Evolutionary conservation across 2,113 vertebrate genomes (phyloP).

Genomic region (Alaudala cheleensis): DNA sequence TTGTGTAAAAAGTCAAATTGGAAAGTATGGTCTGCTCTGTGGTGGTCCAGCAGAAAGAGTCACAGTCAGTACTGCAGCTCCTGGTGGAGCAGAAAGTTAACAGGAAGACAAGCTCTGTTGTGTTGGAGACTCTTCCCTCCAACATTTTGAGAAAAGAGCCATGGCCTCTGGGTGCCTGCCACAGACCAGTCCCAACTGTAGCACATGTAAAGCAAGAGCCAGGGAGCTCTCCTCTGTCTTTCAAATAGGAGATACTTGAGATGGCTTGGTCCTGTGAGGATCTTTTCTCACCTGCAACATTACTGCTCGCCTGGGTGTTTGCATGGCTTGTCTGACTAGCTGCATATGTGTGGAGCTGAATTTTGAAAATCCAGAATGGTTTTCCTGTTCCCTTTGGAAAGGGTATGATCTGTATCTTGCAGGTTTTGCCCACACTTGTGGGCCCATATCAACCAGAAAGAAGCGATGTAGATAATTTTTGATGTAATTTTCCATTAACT

Average conservation of each 20-base stretch:
- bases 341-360: background rate
- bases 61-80: background rate
- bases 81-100: background rate
- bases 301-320: background rate
- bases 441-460: background rate
- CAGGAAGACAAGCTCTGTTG: background rate
- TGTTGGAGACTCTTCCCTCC: background rate
- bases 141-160: background rate
- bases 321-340: background rate
- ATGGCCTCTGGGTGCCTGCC: background rate
- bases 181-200: background rate
- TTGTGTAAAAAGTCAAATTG: background rate
- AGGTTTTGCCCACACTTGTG: background rate
- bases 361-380: background rate
- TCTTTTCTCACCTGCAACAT: background rate
- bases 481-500: slow-evolving; percentile 16
- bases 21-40: background rate
- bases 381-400: background rate
- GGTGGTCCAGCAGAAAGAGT: background rate
- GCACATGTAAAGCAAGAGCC: background rate
- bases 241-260: background rate
- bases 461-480: background rate
- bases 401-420: background rate
- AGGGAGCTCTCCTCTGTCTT: background rate
- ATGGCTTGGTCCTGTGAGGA: background rate